phyloP scores from a whole-genome alignment of 2,888 invertebrate genomes.

The Tridacna gigas region DNA sequence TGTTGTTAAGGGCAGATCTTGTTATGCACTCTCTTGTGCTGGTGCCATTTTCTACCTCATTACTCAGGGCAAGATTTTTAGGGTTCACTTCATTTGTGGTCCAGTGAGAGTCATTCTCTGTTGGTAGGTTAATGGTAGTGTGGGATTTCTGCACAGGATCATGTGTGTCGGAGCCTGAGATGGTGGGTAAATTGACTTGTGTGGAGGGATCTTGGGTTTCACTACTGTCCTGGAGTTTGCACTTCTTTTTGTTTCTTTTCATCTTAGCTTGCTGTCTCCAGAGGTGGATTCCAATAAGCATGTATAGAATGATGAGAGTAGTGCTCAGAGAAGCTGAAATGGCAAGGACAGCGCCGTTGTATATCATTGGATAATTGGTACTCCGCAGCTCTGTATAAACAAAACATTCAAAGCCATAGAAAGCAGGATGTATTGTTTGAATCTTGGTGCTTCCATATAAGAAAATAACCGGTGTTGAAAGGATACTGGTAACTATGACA shows the following conservation, averaged over 20 bases:
- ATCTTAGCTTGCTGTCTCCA: conserved; percentile 17
- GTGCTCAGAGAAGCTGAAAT: background rate
- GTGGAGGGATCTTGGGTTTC: too few species aligned
- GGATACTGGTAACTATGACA: background rate
- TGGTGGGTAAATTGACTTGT: too few species aligned
- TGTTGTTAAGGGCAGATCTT: too few species aligned
- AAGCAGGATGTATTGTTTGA: conserved; percentile 5
- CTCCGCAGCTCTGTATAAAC: background rate
- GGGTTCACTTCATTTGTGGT: too few species aligned
- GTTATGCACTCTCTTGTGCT: too few species aligned
- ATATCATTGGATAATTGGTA: background rate
- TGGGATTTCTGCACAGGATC: too few species aligned
- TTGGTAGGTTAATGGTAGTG: too few species aligned
- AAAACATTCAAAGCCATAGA: conserved; percentile 11
- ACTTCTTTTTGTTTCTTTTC: conserved; percentile 13
- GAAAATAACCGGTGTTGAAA: background rate
- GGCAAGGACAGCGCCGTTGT: background rate
- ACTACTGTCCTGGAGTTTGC: background rate
- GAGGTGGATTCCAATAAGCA: conserved; percentile 4
- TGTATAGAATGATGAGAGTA: background rate
- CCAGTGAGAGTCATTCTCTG: too few species aligned
- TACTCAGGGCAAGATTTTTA: too few species aligned
- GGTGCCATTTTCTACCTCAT: too few species aligned
- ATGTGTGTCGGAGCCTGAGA: too few species aligned
- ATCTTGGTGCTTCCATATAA: conserved; percentile 11